Evolutionary conservation across 2,888 invertebrate species (phyloP).

Genomic region (Agrochola macilenta): DNA sequence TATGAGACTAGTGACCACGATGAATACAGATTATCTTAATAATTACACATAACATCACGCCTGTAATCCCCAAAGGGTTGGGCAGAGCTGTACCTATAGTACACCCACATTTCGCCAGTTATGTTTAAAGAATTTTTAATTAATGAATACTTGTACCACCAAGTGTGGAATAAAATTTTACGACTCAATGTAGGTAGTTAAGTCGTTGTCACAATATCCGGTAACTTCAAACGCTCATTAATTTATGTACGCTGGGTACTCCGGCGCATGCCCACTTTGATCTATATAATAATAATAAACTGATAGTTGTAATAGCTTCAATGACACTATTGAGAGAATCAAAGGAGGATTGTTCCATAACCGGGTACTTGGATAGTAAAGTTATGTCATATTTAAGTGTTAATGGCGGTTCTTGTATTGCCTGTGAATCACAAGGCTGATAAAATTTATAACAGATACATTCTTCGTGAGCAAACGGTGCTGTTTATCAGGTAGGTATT

Average conservation of each 20-base stretch:
- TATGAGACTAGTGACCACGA: background rate
- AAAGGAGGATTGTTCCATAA: slow-evolving; percentile 36
- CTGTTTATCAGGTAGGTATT: background rate
- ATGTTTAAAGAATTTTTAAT: slow-evolving; percentile 9
- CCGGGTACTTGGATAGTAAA: background rate
- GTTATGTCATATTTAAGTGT: slow-evolving; percentile 36
- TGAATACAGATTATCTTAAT: background rate
- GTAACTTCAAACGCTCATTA: slow-evolving; percentile 62
- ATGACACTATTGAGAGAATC: slow-evolving; percentile 45
- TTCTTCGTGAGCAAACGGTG: background rate
- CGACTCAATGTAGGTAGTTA: slow-evolving; percentile 45
- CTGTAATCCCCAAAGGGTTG: too few relatives aligned
- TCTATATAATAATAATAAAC: slow-evolving; percentile 54
- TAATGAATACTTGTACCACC: slow-evolving; percentile 18
- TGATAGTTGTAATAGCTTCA: slow-evolving; percentile 36
- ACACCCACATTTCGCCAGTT: too few relatives aligned
- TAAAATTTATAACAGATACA: background rate
- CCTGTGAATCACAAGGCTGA: slow-evolving; percentile 6
- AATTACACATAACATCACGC: background rate
- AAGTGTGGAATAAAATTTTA: slow-evolving; percentile 50
- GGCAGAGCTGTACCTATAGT: too few relatives aligned
- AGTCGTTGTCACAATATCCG: slow-evolving; percentile 64
- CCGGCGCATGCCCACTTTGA: slow-evolving; percentile 56
- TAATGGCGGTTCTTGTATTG: slow-evolving; percentile 18
- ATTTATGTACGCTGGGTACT: slow-evolving; percentile 32